Evolutionary conservation across 2,888 invertebrate genomes (phyloP), one percentile per base, ranked within the genome.

Genomic region (Melieria crassipennis): DNA sequence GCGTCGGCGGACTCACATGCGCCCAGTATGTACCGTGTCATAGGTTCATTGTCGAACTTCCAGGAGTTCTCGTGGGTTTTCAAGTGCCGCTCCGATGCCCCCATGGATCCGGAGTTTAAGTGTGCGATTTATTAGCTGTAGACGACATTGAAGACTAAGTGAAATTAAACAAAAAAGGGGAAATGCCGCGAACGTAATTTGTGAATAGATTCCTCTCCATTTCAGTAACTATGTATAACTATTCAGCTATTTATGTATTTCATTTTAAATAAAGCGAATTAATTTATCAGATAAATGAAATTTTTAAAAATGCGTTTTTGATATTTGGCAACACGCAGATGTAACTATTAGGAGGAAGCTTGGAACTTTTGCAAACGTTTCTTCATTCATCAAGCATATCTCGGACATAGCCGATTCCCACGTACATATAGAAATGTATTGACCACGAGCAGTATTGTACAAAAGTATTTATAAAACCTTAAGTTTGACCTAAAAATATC

Each of bases 51-150:
- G 9, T 83, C 82, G 43, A 85, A 85, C 71, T 85, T 84, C 60
- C 79, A 81, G 16, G 85, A 86, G 69, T 85, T 85, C 69, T 78
- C 85, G 0, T 81, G 83, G 80, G 79, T 84, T 52, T 84, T 81
- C 50, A 80, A 82, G 60, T 85, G 85, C 16, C 73, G 76, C 1
- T 80, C 76, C 46, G 78, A 79, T 43, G 78, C 80, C 0, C 75
- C 73, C 10, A 85, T 85, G 85, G 82, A 85, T 79, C 85, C 85
- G 4, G 80, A 80, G 55, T 81, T 77, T 67, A 85, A 86, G 73
- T 85, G 85, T 65, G 67, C 78, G 62, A 81, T 86, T 42, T 85
- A 82, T 77, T 86, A 77, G 71, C 6, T 5, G 10, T 4, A 52
- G 13, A 52, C 30, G 30, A 30, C 30, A 30, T 30, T 30, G 30